Conservation (phyloP, 2,888 invertebrate genomes). For the Meiosimyza decipiens region DNA sequence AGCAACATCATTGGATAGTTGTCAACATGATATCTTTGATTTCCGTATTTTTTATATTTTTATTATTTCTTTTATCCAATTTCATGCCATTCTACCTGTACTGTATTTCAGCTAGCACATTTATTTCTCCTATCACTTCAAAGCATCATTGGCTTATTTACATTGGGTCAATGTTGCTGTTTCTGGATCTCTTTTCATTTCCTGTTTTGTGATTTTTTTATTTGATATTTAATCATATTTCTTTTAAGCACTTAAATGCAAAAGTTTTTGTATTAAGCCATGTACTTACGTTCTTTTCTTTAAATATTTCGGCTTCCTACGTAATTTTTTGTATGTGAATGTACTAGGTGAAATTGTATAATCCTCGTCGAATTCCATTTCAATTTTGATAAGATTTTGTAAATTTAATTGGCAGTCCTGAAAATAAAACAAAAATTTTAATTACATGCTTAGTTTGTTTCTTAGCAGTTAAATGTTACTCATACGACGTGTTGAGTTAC, state of each 20-base stretch:
- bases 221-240: constrained; percentile 1
- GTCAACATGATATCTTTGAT: background rate
- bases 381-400: constrained; percentile 66
- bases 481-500: too few species aligned
- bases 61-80: constrained; percentile 9
- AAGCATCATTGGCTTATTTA: background rate
- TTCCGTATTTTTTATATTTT: constrained; percentile 19
- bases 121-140: background rate
- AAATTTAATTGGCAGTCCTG: constrained; percentile 67
- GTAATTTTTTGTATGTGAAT: constrained; percentile 64
- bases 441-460: too few species aligned
- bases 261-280: background rate
- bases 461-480: too few species aligned
- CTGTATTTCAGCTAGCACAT: background rate
- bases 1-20: too few species aligned
- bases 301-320: constrained; percentile 63
- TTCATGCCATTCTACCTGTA: constrained; percentile 9
- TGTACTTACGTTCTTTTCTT: constrained; percentile 60
- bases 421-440: constrained; percentile 24
- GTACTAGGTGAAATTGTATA: constrained; percentile 66
- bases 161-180: background rate
- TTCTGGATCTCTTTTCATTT: background rate
- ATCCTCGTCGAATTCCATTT: constrained; percentile 67
- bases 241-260: background rate
- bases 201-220: background rate